Evolutionary conservation across 2,888 invertebrate genomes (phyloP), one percentile per base, ranked within the genome.

Genomic region (Criorhina ranunculi): DNA sequence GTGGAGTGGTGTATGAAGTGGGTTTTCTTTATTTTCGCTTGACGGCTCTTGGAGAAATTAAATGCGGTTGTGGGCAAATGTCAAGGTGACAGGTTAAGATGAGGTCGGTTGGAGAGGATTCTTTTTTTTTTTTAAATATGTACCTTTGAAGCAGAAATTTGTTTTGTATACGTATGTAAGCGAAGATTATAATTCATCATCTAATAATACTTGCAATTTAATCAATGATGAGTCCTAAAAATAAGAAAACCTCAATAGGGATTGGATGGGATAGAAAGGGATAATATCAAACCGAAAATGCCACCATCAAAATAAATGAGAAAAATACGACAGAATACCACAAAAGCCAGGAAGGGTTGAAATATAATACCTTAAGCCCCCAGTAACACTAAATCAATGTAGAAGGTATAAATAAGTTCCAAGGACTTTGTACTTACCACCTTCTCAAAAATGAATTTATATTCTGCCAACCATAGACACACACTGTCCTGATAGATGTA

Each of bases 1-100:
- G 2, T 24, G 24, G 24, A 24, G 24, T 24, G 24, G 24, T 35
- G 44, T 17, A 42, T 53, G 15, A 44, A 67, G 29, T 60, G 72
- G 42, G 35, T 59, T 29, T 44, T 19, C 29, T 40, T 40, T 62
- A 42, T 77, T 70, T 37, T 70, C 40, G 12, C 66, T 55, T 66
- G 64, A 64, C 24, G 42, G 62, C 46, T 46, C 29, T 53, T 67
- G 53, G 24, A 70, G 15, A 60, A 66, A 82, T 78, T 77, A 72
- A 82, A 72, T 77, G 70, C 31, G 53, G 57, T 77, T 70, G 42
- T 49, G 33, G 17, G 49, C 17, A 66, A 55, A 72, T 72, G 33
- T 57, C 64, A 76, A 75, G 75, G 76, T 69, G 69, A 60, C 40
- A 40, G 46, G 31, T 66, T 31, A 19, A 64, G 17, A 37, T 7